These are phyloP conservation scores for Orthosia gothica DNA, from an alignment of 2,888 invertebrate genomes.

Conservation along the genomic window DNA sequence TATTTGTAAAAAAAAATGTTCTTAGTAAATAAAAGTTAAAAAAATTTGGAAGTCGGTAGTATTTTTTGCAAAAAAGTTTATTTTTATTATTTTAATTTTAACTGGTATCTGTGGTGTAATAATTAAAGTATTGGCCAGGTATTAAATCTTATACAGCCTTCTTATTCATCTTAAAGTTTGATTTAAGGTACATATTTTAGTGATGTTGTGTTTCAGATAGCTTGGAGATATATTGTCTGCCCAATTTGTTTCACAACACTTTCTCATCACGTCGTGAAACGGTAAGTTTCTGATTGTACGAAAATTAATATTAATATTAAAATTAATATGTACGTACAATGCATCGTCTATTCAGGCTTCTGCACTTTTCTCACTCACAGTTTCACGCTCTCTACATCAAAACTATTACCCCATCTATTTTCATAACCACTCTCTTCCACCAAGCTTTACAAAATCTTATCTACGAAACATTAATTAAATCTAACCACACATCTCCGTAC, in stretches of 20 bases:
- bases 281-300: too few relatives aligned
- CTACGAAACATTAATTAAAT: background rate
- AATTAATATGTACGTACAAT: background rate
- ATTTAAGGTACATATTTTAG: background rate
- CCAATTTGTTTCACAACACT: too few relatives aligned
- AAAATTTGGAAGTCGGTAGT: too few relatives aligned
- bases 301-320: too few relatives aligned
- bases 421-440: background rate
- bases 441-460: background rate
- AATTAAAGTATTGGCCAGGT: background rate
- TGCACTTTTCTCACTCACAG: background rate
- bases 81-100: constrained; percentile 20
- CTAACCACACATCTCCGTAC: background rate
- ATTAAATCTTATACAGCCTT: background rate
- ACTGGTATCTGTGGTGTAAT: background rate
- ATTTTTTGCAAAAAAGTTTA: too few relatives aligned
- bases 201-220: too few relatives aligned
- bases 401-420: too few relatives aligned
- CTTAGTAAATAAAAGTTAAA: too few relatives aligned
- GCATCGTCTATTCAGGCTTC: background rate
- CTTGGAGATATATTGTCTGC: too few relatives aligned
- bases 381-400: too few relatives aligned
- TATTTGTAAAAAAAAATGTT: too few relatives aligned
- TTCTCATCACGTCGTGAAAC: too few relatives aligned
- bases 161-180: background rate